Evolutionary conservation across 2,797 vertebrate species (phyloP).

Genomic region (Syngnathus acus): DNA sequence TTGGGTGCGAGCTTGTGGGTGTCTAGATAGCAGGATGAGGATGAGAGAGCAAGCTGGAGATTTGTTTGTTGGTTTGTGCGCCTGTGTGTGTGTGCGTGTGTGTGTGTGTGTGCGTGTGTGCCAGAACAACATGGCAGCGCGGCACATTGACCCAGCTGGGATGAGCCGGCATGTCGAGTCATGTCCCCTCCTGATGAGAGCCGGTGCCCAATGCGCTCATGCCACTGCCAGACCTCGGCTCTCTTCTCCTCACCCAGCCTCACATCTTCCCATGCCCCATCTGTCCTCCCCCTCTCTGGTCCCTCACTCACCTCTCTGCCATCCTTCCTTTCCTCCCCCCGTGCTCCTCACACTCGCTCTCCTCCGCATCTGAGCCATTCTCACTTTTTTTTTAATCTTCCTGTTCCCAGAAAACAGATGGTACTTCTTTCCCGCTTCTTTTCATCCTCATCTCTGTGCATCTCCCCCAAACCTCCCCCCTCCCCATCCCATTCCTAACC

Average conservation of each 20-base stretch:
- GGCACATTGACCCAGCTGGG: slow-evolving; percentile 69
- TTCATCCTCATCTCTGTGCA: slow-evolving; percentile 49
- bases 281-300: slow-evolving; percentile 45
- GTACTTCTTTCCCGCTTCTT: slow-evolving; percentile 55
- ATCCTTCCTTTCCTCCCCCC: slow-evolving; percentile 28
- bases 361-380: slow-evolving; percentile 42
- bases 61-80: slow-evolving; percentile 17
- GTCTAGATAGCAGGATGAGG: slow-evolving; percentile 42
- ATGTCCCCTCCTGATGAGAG: slow-evolving; percentile 69
- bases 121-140: slow-evolving; percentile 65
- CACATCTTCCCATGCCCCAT: slow-evolving; percentile 59
- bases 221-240: slow-evolving; percentile 52
- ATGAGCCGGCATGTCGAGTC: slow-evolving; percentile 66
- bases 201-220: slow-evolving; percentile 53
- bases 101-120: slow-evolving; percentile 33
- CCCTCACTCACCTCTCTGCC: slow-evolving; percentile 44
- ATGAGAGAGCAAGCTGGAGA: slow-evolving; percentile 31
- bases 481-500: slow-evolving; percentile 34
- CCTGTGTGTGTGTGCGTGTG: slow-evolving; percentile 19
- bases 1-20: slow-evolving; percentile 56
- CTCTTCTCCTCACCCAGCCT: slow-evolving; percentile 29
- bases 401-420: slow-evolving; percentile 63
- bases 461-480: slow-evolving; percentile 18
- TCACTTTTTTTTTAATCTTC: slow-evolving; percentile 52
- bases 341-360: slow-evolving; percentile 34